Conservation (phyloP, 1,140 invertebrate species). For the Drosophila nigrodunni region DNA sequence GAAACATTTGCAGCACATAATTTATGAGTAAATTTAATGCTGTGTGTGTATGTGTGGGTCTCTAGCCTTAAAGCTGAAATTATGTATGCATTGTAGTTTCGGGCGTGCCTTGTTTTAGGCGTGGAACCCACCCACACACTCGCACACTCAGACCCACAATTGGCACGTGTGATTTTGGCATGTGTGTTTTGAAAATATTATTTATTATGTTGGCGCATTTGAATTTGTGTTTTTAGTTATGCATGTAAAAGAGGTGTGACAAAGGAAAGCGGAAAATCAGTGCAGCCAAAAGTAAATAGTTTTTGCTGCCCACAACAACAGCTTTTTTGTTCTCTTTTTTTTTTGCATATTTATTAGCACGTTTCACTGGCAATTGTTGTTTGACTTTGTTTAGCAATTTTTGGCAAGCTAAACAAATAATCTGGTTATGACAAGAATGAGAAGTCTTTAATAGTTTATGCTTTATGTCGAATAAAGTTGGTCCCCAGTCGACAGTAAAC, state of each 20-base stretch:
- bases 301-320: conserved; percentile 1
- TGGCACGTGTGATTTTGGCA: conserved; percentile 27
- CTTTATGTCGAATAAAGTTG: background rate
- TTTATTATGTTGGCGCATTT: conserved; percentile 59
- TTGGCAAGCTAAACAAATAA: conserved; percentile 6
- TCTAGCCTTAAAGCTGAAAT: conserved; percentile 37
- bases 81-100: conserved; percentile 63
- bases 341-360: conserved; percentile 28
- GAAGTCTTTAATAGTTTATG: background rate
- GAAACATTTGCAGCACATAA: conserved; percentile 42
- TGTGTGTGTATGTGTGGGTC: conserved; percentile 13
- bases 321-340: background rate
- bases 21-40: conserved; percentile 55
- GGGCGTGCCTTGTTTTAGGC: conserved; percentile 3
- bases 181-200: conserved; percentile 48
- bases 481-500: background rate
- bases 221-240: conserved; percentile 41
- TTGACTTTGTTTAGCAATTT: background rate
- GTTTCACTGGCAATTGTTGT: conserved; percentile 22
- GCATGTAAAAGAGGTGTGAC: background rate
- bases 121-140: background rate
- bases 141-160: background rate
- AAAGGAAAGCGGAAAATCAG: background rate
- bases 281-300: conserved; percentile 14
- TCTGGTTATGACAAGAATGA: background rate